phyloP scores from a whole-genome alignment of 2,797 vertebrate genomes.

The Lepus oiostolus region DNA sequence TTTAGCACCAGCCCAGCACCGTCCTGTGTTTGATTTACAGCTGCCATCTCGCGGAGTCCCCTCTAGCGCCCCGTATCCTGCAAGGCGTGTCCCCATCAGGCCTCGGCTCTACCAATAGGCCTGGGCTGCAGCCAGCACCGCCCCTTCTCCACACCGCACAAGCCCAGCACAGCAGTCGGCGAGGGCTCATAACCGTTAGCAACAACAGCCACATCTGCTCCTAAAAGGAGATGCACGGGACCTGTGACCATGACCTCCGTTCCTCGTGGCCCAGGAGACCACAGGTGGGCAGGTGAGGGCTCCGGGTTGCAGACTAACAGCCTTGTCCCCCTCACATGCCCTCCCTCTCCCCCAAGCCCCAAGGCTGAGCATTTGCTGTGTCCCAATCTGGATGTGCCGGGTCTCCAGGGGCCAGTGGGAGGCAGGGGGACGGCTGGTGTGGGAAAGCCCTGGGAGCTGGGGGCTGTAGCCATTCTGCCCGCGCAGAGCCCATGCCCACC shows the following conservation, averaged over 20 bases:
- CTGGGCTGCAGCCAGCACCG: background rate
- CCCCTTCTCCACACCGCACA: too few species aligned
- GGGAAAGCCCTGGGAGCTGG: too few species aligned
- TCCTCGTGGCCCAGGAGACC: background rate
- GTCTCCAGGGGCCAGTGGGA: background rate
- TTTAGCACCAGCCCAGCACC: background rate
- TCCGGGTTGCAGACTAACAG: background rate
- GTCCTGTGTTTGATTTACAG: background rate
- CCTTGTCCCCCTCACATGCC: background rate
- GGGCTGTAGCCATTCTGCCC: background rate
- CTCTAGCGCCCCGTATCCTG: background rate
- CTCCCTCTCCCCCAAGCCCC: background rate
- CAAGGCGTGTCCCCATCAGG: background rate
- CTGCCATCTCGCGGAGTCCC: background rate
- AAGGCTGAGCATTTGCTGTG: too few species aligned
- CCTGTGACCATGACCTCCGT: too few species aligned
- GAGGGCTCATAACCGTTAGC: background rate
- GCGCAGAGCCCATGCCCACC: rapidly evolving
- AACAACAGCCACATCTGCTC: background rate
- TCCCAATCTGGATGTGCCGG: background rate
- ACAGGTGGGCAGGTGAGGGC: background rate
- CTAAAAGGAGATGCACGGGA: background rate
- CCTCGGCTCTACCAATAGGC: background rate
- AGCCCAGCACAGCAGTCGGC: background rate
- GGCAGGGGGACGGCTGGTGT: background rate